Percentiles rank a stretch among this genome's conserved stretches.
Evolutionary conservation across 2,797 vertebrate genomes (phyloP).

Genomic region (Sciurus carolinensis): DNA sequence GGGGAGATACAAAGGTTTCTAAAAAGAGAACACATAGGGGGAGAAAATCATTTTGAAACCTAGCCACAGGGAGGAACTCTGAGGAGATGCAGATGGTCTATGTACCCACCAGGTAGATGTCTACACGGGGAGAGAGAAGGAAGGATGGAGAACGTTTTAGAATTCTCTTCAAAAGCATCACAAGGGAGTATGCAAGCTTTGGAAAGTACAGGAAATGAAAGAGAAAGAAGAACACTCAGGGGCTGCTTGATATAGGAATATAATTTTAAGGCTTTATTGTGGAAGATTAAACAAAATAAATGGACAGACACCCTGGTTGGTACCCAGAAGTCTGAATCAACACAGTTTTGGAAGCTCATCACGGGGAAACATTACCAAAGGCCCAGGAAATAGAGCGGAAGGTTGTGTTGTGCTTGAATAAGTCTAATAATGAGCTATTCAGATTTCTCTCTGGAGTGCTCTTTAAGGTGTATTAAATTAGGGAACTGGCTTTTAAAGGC

Average conservation of each 20-base stretch:
- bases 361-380: neutral
- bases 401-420: neutral
- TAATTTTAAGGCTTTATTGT: conserved; percentile 48
- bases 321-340: conserved; percentile 37
- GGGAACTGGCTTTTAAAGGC: conserved; percentile 41
- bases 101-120: conserved; percentile 58
- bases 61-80: conserved; percentile 58
- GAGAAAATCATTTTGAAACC: conserved; percentile 71
- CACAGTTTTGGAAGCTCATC: conserved; percentile 7
- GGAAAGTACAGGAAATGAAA: conserved; percentile 63
- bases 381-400: conserved; percentile 24
- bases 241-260: conserved; percentile 61
- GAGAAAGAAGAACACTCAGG: conserved; percentile 33
- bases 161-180: conserved; percentile 75
- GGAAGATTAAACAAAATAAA: conserved; percentile 64
- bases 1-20: conserved; percentile 60
- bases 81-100: conserved; percentile 65
- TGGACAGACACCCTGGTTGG: neutral
- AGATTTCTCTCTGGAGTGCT: conserved; percentile 5
- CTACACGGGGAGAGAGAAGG: conserved; percentile 60
- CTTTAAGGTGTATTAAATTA: conserved; percentile 20
- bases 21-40: conserved; percentile 56
- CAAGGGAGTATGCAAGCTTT: conserved; percentile 41
- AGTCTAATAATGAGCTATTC: neutral
- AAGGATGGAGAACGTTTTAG: conserved; percentile 31